These are phyloP conservation scores for Geococcyx californianus DNA, from an alignment of 2,113 vertebrate genomes.

Conservation along the genomic window DNA sequence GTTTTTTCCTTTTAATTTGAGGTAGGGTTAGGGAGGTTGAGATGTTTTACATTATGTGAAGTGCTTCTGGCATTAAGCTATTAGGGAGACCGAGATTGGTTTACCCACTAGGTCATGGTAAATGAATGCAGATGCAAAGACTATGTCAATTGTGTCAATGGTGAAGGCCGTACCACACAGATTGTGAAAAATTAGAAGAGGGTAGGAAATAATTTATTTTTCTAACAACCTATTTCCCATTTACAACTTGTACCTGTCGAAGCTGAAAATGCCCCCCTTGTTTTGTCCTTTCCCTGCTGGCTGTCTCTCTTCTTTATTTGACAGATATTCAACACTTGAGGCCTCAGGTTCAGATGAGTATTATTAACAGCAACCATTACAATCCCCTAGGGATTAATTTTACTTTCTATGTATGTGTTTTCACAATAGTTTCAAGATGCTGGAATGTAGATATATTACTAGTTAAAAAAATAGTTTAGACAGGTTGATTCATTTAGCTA, in stretches of 20 bases:
- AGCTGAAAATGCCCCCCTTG: constrained; percentile 37
- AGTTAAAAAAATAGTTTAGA: constrained; percentile 62
- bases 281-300: constrained; percentile 3
- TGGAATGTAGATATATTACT: constrained; percentile 65
- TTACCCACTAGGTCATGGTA: constrained; percentile 36
- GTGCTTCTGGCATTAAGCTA: constrained; percentile 52
- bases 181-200: constrained; percentile 66
- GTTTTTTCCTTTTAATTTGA: constrained; percentile 22
- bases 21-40: constrained; percentile 16
- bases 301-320: constrained; percentile 63
- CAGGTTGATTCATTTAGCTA: constrained; percentile 74
- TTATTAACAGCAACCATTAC: constrained; percentile 70
- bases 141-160: constrained; percentile 29
- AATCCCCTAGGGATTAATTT: constrained; percentile 66
- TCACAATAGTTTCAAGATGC: constrained; percentile 69
- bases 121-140: constrained; percentile 64
- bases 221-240: constrained; percentile 61
- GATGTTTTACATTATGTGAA: constrained; percentile 45
- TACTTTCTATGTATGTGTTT: constrained; percentile 34
- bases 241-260: constrained; percentile 65
- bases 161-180: constrained; percentile 62
- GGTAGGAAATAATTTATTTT: constrained; percentile 71
- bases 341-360: constrained; percentile 46
- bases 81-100: background rate
- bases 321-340: constrained; percentile 51